These are phyloP conservation scores for Limonius californicus DNA, from an alignment of 1,140 invertebrate species.

Conservation along the genomic window DNA sequence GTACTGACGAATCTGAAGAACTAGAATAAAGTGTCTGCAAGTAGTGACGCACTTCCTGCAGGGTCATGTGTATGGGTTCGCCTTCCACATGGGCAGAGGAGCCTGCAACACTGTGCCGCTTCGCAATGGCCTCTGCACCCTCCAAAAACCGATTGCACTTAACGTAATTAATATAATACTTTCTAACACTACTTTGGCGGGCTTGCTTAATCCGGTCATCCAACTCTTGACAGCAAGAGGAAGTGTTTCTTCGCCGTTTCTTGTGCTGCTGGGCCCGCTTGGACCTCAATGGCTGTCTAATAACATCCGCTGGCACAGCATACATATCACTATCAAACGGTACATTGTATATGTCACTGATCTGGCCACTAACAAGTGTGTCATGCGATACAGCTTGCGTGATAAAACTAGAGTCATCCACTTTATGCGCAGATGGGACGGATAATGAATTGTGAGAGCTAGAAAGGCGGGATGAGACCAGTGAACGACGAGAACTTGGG, in stretches of 20 bases:
- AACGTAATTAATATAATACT: conserved; percentile 5
- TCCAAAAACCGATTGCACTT: neutral
- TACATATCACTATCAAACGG: conserved; percentile 83
- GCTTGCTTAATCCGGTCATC: conserved; percentile 29
- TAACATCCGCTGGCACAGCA: conserved; percentile 75
- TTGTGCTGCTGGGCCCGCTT: conserved; percentile 53
- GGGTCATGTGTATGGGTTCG: conserved; percentile 80
- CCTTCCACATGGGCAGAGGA: conserved; percentile 48
- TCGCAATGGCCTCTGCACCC: conserved; percentile 43
- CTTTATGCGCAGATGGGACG: conserved; percentile 63
- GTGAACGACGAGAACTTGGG: conserved; percentile 67
- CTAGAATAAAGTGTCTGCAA: conserved; percentile 74
- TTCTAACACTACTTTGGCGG: conserved; percentile 2
- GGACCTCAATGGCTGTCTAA: conserved; percentile 57
- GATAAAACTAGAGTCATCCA: conserved; percentile 79
- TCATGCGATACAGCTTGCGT: conserved; percentile 82
- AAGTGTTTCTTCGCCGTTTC: conserved; percentile 56
- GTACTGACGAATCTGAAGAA: conserved; percentile 57
- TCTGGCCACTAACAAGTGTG: conserved; percentile 64
- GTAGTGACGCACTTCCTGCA: conserved; percentile 80
- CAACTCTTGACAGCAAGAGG: conserved; percentile 51
- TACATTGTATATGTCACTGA: conserved; percentile 80
- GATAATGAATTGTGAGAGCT: conserved; percentile 77
- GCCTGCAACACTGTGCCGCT: conserved; percentile 56
- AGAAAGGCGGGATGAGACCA: conserved; percentile 68